These are phyloP conservation scores for Brenthis hecate DNA, from an alignment of 2,888 invertebrate genomes.

Conservation along the genomic window DNA sequence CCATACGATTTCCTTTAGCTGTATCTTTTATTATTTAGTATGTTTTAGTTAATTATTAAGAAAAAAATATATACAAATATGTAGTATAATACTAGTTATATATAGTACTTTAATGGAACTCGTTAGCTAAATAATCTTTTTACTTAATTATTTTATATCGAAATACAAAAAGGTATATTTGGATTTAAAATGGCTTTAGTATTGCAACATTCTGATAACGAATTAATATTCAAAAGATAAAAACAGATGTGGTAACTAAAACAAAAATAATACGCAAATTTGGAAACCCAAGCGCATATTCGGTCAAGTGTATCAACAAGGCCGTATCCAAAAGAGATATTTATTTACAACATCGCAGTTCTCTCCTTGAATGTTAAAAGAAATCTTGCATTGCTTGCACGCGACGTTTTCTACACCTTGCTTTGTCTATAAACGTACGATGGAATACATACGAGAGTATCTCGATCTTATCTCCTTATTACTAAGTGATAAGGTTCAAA, in stretches of 20 bases:
- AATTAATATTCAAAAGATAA: background rate
- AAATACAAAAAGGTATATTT: too few species aligned
- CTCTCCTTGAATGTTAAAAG: conserved; percentile 75
- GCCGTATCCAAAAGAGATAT: conserved; percentile 46
- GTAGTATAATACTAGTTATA: too few species aligned
- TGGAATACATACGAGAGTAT: conserved; percentile 21
- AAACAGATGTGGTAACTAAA: background rate
- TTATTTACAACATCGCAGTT: conserved; percentile 48
- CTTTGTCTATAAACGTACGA: conserved; percentile 50
- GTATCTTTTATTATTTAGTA: too few species aligned
- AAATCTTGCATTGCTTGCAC: conserved; percentile 72
- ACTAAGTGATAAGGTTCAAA: conserved; percentile 24
- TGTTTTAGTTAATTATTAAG: too few species aligned
- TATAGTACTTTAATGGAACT: too few species aligned
- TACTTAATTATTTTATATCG: too few species aligned
- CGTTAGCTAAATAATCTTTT: too few species aligned
- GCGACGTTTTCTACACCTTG: conserved; percentile 69
- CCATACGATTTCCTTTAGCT: too few species aligned
- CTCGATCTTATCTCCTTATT: conserved; percentile 20
- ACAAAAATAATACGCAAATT: conserved; percentile 12
- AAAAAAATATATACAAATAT: too few species aligned
- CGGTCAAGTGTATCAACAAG: conserved; percentile 42
- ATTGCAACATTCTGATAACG: background rate
- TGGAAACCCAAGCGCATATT: conserved; percentile 23
- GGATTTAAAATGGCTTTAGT: too few species aligned